phyloP scores from a whole-genome alignment of 2,888 invertebrate genomes.

The Nomada ruficornis region DNA sequence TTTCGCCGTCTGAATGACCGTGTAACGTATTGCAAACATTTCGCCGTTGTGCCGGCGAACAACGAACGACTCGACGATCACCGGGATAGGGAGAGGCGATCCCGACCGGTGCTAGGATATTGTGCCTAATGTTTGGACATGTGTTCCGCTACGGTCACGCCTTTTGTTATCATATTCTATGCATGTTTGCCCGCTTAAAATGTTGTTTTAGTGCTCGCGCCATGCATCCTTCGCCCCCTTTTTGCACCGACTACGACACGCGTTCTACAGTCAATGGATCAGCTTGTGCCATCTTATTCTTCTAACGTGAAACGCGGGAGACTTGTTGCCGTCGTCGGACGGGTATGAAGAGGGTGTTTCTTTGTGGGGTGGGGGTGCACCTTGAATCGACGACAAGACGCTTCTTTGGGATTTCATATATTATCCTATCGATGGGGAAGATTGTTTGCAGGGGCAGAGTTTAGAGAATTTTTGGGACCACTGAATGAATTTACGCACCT shows the following conservation, averaged over 20 bases:
- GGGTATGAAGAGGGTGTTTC: too few species aligned
- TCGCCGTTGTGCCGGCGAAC: conserved; percentile 71
- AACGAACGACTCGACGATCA: conserved; percentile 11
- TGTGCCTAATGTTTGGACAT: conserved; percentile 84
- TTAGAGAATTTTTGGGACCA: not conserved
- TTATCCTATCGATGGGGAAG: not conserved
- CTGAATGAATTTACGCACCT: too few species aligned
- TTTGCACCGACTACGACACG: conserved; percentile 58
- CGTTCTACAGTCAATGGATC: conserved; percentile 43
- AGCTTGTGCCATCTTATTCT: conserved; percentile 39
- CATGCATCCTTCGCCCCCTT: conserved; percentile 51
- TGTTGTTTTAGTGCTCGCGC: conserved; percentile 79
- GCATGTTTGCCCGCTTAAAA: conserved; percentile 81
- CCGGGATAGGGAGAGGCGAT: conserved; percentile 66
- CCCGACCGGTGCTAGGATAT: conserved; percentile 78
- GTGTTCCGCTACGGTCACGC: conserved; percentile 84
- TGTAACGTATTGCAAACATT: conserved; percentile 83
- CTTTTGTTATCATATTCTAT: conserved; percentile 83
- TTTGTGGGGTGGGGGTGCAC: not conserved
- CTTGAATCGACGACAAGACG: not conserved
- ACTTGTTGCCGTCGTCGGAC: conserved; percentile 5
- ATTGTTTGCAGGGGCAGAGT: not conserved
- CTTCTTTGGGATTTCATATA: not conserved
- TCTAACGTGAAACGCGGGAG: not conserved
- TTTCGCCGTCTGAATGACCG: conserved; percentile 78